Percentiles rank a stretch among this genome's conserved stretches.
Evolutionary conservation across 2,113 vertebrate species (phyloP).

Genomic region (Actenoides hombroni): DNA sequence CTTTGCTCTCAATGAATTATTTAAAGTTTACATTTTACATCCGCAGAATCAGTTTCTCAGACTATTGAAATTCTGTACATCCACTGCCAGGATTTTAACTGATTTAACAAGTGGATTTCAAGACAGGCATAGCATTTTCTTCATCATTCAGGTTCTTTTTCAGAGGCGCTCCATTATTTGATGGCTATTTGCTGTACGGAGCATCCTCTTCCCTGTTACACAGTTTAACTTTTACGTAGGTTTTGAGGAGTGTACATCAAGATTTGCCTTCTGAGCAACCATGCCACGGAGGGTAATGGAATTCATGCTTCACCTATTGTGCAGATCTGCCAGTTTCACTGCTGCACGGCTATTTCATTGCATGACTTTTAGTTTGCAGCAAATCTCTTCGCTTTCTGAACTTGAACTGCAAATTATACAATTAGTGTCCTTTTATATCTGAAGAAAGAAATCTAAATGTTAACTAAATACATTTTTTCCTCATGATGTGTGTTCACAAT

Average conservation of each 20-base stretch:
- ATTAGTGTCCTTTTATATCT: slow-evolving; percentile 22
- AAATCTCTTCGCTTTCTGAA: not conserved
- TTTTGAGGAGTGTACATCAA: not conserved
- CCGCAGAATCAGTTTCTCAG: not conserved
- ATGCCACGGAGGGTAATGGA: not conserved
- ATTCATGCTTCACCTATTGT: slow-evolving; percentile 5
- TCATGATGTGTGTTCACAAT: not conserved
- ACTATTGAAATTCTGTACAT: not conserved
- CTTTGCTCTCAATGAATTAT: not conserved
- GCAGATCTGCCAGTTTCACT: not conserved
- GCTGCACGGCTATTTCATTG: not conserved
- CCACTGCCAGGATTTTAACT: not conserved
- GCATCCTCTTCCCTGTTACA: not conserved
- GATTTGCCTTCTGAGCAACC: not conserved
- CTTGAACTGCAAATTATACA: slow-evolving; percentile 21
- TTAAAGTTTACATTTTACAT: not conserved
- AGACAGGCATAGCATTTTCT: not conserved
- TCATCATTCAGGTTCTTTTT: not conserved
- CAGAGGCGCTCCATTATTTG: not conserved
- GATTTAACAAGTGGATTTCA: not conserved
- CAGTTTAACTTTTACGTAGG: not conserved
- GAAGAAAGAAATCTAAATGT: slow-evolving; percentile 29
- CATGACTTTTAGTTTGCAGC: not conserved
- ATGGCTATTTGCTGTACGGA: not conserved
- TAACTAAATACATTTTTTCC: not conserved